These are phyloP conservation scores for Cheumatopsyche charites DNA, from an alignment of 1,140 invertebrate species.

Conservation along the genomic window DNA sequence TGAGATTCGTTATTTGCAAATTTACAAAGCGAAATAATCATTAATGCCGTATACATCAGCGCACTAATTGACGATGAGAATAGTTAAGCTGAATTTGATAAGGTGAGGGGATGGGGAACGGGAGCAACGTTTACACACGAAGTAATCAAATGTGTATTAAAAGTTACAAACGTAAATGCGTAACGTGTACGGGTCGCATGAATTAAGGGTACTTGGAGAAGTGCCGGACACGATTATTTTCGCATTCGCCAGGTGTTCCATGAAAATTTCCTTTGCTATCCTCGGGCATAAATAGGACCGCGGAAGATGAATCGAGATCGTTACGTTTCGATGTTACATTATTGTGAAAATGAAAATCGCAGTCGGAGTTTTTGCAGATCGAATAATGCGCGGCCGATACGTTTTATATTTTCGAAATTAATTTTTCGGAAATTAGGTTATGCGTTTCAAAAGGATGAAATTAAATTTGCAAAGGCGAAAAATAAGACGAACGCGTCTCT, in stretches of 20 bases:
- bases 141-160: constrained; percentile 18
- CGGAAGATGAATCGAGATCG: too few relatives aligned
- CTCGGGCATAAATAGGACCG: neutral
- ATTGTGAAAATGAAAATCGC: too few relatives aligned
- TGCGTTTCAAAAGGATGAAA: too few relatives aligned
- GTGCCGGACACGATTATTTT: constrained; percentile 13
- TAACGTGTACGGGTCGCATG: neutral
- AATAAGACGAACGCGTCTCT: too few relatives aligned
- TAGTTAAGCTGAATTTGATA: too few relatives aligned
- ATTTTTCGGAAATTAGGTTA: neutral
- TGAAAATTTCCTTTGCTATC: neutral
- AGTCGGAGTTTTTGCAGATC: too few relatives aligned
- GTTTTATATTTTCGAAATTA: neutral
- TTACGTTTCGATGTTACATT: too few relatives aligned
- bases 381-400: too few relatives aligned
- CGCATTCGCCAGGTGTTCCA: neutral
- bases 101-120: too few relatives aligned
- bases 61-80: neutral
- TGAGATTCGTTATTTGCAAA: neutral
- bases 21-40: neutral
- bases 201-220: neutral
- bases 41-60: neutral
- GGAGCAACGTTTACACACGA: neutral
- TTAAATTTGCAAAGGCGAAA: too few relatives aligned
- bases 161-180: neutral